Percentiles rank a stretch among this genome's conserved stretches.
Evolutionary conservation across 2,113 vertebrate genomes (phyloP).

Genomic region (Cettia cetti): DNA sequence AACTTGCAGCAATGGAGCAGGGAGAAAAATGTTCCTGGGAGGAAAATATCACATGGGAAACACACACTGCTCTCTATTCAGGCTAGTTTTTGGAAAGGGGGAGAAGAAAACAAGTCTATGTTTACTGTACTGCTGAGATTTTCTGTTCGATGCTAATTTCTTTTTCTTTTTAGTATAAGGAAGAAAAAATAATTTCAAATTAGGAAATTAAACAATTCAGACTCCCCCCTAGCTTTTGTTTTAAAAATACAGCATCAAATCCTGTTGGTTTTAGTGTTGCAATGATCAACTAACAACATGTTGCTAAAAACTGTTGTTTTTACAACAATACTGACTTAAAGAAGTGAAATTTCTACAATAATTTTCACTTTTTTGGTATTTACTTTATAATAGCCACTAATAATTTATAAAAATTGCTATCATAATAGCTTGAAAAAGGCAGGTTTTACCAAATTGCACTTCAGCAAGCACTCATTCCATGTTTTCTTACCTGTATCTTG

Average conservation of each 20-base stretch:
- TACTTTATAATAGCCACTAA: background rate
- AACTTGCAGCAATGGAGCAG: background rate
- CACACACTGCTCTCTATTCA: background rate
- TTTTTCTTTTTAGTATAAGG: too few species aligned
- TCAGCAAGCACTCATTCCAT: background rate
- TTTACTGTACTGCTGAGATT: background rate
- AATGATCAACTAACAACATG: background rate
- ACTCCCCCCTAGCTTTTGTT: background rate
- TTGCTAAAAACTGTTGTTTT: background rate
- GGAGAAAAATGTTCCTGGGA: background rate
- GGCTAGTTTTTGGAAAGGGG: background rate
- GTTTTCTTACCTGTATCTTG: constrained; percentile 88
- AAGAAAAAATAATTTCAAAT: background rate
- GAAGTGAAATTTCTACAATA: background rate
- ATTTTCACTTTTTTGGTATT: background rate
- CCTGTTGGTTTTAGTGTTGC: background rate
- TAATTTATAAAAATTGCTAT: background rate
- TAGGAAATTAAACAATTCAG: background rate
- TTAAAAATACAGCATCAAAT: background rate
- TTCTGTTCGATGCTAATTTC: too few species aligned
- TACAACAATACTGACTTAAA: background rate
- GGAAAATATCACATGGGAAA: fast-evolving
- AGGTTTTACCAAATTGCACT: background rate
- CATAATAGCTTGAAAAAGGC: background rate
- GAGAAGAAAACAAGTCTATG: background rate